phyloP scores from a whole-genome alignment of 2,888 invertebrate species.

The Lithophane leautieri region DNA sequence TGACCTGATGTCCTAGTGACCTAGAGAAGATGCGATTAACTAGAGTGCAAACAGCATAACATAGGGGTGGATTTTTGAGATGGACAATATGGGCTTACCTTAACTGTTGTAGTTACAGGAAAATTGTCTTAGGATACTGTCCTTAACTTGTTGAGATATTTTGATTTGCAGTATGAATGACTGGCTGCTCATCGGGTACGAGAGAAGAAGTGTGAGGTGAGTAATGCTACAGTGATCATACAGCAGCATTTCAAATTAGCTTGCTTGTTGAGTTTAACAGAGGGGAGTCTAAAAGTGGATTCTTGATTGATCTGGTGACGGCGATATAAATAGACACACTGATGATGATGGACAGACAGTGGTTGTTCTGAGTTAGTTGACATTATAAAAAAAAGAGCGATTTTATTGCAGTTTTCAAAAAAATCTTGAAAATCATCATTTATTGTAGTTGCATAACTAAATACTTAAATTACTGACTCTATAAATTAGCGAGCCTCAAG shows the following conservation, averaged over 20 bases:
- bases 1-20: neutral
- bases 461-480: neutral
- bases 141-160: no score
- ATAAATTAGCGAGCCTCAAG: neutral
- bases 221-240: neutral
- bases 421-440: neutral
- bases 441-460: neutral
- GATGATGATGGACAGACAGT: neutral
- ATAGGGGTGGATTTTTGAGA: no score
- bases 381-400: no score
- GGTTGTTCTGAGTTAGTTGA: no score
- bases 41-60: neutral
- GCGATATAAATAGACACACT: neutral
- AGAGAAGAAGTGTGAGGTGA: neutral
- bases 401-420: neutral
- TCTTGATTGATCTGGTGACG: constrained; percentile 3
- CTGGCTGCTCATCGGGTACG: neutral
- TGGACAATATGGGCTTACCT: no score
- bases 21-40: neutral
- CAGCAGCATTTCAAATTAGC: constrained; percentile 4
- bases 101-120: no score
- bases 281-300: no score
- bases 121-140: no score
- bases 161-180: no score
- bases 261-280: neutral